Evolutionary conservation across 1,140 invertebrate genomes (phyloP).

Genomic region (Drosophila simulans): DNA sequence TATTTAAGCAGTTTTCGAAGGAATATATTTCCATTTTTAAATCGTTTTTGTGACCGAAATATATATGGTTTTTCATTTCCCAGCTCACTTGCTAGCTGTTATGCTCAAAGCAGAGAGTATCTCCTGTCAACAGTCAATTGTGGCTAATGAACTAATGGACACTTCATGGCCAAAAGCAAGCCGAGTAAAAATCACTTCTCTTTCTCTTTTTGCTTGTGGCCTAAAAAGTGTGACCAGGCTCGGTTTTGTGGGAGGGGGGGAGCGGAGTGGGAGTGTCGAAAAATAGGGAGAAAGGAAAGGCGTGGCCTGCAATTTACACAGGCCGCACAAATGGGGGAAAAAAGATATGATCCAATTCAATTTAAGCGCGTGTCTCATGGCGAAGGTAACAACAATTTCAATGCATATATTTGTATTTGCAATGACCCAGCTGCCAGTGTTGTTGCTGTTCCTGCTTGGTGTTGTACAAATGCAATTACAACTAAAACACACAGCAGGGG

Average conservation of each 20-base stretch:
- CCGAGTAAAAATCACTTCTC: constrained; percentile 31
- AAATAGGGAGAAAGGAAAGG: constrained; percentile 5
- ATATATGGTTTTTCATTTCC: neutral
- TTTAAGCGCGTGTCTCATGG: constrained; percentile 79
- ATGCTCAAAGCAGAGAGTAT: constrained; percentile 6
- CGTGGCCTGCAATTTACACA: constrained; percentile 30
- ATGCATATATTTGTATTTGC: constrained; percentile 37
- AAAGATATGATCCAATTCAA: constrained; percentile 81
- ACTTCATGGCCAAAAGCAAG: constrained; percentile 54
- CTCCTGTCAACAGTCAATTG: constrained; percentile 44
- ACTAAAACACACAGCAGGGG: constrained; percentile 52
- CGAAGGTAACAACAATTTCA: constrained; percentile 52
- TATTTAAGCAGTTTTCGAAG: too few species aligned
- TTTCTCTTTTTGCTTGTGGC: constrained; percentile 20
- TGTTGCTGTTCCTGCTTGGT: constrained; percentile 30
- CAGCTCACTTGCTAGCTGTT: neutral
- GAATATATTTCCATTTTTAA: too few species aligned
- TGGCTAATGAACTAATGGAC: constrained; percentile 67
- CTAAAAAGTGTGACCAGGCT: constrained; percentile 20
- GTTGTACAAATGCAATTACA: constrained; percentile 78
- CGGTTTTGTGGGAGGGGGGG: neutral
- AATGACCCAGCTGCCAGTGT: constrained; percentile 40
- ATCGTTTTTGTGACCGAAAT: too few species aligned
- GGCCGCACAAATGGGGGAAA: constrained; percentile 15
- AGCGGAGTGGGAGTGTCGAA: neutral